These are phyloP conservation scores for Philaethria dido DNA, from an alignment of 2,888 invertebrate species.

Conservation along the genomic window DNA sequence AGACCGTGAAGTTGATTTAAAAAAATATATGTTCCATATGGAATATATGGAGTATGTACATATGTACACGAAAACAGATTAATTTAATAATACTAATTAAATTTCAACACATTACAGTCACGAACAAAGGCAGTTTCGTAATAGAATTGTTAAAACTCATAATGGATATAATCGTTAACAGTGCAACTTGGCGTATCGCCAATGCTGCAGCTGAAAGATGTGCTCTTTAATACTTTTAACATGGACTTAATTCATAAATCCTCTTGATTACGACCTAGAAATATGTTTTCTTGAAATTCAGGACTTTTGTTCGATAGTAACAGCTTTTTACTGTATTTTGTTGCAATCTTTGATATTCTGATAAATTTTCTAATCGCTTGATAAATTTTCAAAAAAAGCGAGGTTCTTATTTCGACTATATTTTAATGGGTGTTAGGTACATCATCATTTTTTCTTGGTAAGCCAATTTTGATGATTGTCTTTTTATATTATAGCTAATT, in stretches of 20 bases:
- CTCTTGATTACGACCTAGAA: constrained; percentile 28
- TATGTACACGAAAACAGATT: neutral
- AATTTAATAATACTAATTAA: constrained; percentile 2
- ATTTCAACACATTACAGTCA: constrained; percentile 29
- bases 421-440: too few relatives aligned
- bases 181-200: constrained; percentile 58
- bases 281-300: constrained; percentile 12
- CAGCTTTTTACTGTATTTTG: neutral
- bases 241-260: constrained; percentile 49
- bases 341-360: too few relatives aligned
- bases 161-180: constrained; percentile 60
- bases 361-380: too few relatives aligned
- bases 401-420: too few relatives aligned
- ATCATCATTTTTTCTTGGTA: too few relatives aligned
- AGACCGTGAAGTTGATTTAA: too few relatives aligned
- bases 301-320: neutral
- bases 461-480: too few relatives aligned
- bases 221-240: constrained; percentile 58
- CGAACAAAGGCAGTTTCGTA: constrained; percentile 40
- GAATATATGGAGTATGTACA: too few relatives aligned
- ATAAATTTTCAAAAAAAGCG: too few relatives aligned
- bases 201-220: constrained; percentile 58
- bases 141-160: constrained; percentile 54
- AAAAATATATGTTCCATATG: too few relatives aligned
- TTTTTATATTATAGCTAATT: too few relatives aligned